Evolutionary conservation across 1,140 invertebrate genomes (phyloP).

Genomic region (Cyrtorhinus lividipennis): DNA sequence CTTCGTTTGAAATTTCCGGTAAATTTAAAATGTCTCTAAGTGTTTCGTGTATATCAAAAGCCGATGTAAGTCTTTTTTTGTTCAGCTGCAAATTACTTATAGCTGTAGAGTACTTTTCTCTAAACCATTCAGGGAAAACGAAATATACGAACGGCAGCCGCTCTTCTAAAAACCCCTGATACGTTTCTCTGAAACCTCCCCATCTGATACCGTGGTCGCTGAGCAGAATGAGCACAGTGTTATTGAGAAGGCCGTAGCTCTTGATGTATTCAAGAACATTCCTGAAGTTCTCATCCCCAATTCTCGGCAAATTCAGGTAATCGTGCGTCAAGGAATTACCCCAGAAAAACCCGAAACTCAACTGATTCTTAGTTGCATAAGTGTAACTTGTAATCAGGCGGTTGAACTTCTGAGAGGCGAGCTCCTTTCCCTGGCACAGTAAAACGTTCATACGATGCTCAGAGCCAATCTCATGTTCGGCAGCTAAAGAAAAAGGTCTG

Average conservation of each 20-base stretch:
- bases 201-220: constrained; percentile 58
- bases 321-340: constrained; percentile 37
- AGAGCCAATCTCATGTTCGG: constrained; percentile 35
- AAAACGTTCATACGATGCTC: constrained; percentile 34
- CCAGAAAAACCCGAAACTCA: constrained; percentile 37
- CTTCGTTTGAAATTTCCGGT: constrained; percentile 25
- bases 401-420: constrained; percentile 26
- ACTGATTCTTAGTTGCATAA: constrained; percentile 14
- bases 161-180: constrained; percentile 49
- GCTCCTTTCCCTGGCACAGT: constrained; percentile 36
- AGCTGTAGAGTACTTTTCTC: constrained; percentile 33
- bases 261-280: constrained; percentile 28
- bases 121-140: constrained; percentile 43
- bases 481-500: constrained; percentile 33
- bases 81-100: constrained; percentile 39
- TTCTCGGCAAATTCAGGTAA: constrained; percentile 32
- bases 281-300: constrained; percentile 32
- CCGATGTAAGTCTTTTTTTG: constrained; percentile 37
- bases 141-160: constrained; percentile 49
- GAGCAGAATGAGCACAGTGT: constrained; percentile 45
- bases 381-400: constrained; percentile 25
- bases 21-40: constrained; percentile 43
- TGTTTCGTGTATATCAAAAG: constrained; percentile 49
- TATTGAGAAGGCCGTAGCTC: constrained; percentile 29
- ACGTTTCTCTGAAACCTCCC: constrained; percentile 45